These are phyloP conservation scores for Tragelaphus imberbis DNA, from an alignment of 2,113 vertebrate species.

Conservation along the genomic window DNA sequence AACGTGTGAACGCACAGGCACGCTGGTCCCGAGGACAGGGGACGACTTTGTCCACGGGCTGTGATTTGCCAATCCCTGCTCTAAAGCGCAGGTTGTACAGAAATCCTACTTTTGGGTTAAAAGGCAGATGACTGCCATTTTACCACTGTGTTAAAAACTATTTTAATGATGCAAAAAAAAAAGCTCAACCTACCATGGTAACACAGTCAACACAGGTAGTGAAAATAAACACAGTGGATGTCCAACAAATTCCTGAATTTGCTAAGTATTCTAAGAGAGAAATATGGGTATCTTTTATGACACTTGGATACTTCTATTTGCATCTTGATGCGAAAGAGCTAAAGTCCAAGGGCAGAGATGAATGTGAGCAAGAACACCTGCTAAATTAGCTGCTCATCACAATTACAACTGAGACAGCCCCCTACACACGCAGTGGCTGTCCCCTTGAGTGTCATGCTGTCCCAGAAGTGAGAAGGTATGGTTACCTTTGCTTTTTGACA, in stretches of 20 bases:
- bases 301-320: background rate
- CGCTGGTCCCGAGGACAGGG: background rate
- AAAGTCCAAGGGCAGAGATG: background rate
- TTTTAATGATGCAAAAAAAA: background rate
- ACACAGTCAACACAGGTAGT: background rate
- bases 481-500: conserved; percentile 92
- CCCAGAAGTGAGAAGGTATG: fast-evolving
- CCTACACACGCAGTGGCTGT: fast-evolving
- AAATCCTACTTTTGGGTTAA: conserved; percentile 16
- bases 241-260: background rate
- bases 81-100: background rate
- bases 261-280: background rate
- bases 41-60: background rate
- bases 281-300: background rate
- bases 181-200: background rate
- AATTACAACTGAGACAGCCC: fast-evolving
- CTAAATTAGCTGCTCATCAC: background rate
- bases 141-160: background rate
- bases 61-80: background rate
- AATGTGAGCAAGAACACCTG: background rate
- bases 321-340: background rate
- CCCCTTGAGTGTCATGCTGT: fast-evolving
- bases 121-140: background rate
- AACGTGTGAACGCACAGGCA: background rate
- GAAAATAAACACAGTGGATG: background rate